These are phyloP conservation scores for Propithecus perrieri DNA, from an alignment of 2,797 vertebrate genomes.

Conservation along the genomic window DNA sequence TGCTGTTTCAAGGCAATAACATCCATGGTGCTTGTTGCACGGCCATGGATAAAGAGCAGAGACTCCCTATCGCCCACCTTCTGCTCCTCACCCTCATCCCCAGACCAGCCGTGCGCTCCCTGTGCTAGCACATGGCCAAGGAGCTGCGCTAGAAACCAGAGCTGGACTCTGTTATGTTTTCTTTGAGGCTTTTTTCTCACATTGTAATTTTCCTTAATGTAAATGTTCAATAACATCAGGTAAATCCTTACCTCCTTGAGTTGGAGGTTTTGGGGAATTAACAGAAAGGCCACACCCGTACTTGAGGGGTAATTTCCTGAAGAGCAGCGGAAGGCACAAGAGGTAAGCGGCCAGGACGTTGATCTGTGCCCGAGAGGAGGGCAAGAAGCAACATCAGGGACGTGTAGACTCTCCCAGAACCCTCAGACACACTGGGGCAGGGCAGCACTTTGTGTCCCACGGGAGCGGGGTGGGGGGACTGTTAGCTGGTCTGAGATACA, in stretches of 20 bases:
- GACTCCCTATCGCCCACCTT: not conserved
- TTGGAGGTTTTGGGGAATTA: not conserved
- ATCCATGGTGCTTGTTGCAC: no score
- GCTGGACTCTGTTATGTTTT: not conserved
- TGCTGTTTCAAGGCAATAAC: not conserved
- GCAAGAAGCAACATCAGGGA: not conserved
- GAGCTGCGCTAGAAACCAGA: not conserved
- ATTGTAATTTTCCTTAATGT: not conserved
- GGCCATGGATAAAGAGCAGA: not conserved
- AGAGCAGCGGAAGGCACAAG: not conserved
- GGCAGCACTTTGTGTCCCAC: not conserved
- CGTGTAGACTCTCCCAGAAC: not conserved
- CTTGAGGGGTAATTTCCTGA: not conserved
- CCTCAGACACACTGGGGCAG: not conserved
- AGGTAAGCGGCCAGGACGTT: not conserved
- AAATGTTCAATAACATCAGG: not conserved
- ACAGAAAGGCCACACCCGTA: not conserved
- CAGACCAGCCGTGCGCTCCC: accelerated
- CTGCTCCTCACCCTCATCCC: not conserved
- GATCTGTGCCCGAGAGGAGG: no score
- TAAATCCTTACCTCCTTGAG: not conserved
- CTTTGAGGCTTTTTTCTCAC: not conserved
- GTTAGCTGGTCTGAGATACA: not conserved
- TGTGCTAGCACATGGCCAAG: not conserved
- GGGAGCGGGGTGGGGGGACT: not conserved